Percentiles rank a stretch among this genome's conserved stretches.
Evolutionary conservation across 2,888 invertebrate genomes (phyloP).

Genomic region (Rotaria magnacalcarata): DNA sequence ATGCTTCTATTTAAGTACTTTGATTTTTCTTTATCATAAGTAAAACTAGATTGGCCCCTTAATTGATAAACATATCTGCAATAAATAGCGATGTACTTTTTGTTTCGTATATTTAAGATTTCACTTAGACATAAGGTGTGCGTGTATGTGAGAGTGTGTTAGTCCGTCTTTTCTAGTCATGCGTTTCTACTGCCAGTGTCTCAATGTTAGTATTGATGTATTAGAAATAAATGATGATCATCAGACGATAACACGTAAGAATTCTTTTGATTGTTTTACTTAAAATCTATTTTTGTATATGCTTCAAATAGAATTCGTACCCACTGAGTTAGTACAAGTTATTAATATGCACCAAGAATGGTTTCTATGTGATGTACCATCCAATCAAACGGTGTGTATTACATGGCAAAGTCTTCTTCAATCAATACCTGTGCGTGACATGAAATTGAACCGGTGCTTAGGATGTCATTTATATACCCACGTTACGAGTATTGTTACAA

Average conservation of each 20-base stretch:
- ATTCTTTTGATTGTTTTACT: background rate
- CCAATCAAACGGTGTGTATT: background rate
- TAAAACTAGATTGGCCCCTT: background rate
- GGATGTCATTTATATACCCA: constrained; percentile 25
- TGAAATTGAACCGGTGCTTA: constrained; percentile 16
- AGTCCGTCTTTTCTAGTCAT: background rate
- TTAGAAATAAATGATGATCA: background rate
- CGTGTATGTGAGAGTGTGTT: background rate
- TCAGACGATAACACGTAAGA: background rate
- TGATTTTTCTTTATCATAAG: background rate
- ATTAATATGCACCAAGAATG: background rate
- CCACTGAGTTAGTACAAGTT: background rate
- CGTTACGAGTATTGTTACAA: background rate
- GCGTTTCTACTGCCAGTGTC: background rate
- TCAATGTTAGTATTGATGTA: constrained; percentile 19
- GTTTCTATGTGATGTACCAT: background rate
- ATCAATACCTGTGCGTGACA: constrained; percentile 1
- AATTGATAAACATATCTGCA: background rate
- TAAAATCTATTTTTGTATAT: background rate
- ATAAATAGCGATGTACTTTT: background rate
- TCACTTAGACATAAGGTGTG: background rate
- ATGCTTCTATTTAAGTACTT: background rate
- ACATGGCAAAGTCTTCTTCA: constrained; percentile 20
- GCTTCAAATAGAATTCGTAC: background rate
- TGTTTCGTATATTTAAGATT: background rate